Conservation (phyloP, 2,797 vertebrate species). For the Rhyacichthys aspro region DNA sequence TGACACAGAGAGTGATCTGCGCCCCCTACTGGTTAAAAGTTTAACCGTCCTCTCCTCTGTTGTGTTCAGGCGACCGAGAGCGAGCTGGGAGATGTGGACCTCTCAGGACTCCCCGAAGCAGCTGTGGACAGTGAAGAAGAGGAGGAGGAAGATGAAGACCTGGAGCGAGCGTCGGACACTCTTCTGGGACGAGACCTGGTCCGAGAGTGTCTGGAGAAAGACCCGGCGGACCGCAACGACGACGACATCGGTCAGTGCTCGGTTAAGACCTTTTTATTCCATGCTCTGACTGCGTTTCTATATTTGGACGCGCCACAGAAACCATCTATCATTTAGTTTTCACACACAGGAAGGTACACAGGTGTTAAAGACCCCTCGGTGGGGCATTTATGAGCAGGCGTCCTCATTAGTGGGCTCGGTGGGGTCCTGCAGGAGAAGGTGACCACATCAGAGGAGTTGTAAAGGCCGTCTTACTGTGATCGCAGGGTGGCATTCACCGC, state of each 20-base stretch:
- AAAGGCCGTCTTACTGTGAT: constrained; percentile 30
- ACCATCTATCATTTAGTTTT: constrained; percentile 40
- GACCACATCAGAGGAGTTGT: constrained; percentile 45
- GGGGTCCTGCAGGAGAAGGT: constrained; percentile 53
- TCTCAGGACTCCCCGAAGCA: constrained; percentile 95
- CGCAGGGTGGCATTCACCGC: constrained; percentile 24
- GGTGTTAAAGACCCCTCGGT: constrained; percentile 13
- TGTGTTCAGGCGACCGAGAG: constrained; percentile 91
- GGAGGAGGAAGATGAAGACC: constrained; percentile 95
- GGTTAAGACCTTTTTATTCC: no score
- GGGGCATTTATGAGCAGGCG: constrained; percentile 33
- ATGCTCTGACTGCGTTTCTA: neutral
- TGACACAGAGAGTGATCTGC: no score
- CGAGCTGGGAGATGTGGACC: constrained; percentile 94
- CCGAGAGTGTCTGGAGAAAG: constrained; percentile 96
- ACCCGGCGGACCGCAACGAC: constrained; percentile 93
- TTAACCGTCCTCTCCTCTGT: neutral
- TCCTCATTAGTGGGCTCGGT: constrained; percentile 60
- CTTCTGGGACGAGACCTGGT: constrained; percentile 91
- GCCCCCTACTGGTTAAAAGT: no score
- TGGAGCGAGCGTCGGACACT: constrained; percentile 90
- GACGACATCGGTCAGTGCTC: constrained; percentile 94
- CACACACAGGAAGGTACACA: constrained; percentile 21
- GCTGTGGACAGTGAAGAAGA: constrained; percentile 97
- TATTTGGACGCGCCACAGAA: constrained; percentile 11